Percentiles rank a stretch among this genome's conserved stretches.
Evolutionary conservation across 2,888 invertebrate species (phyloP).

Genomic region (Octodonta nipae): DNA sequence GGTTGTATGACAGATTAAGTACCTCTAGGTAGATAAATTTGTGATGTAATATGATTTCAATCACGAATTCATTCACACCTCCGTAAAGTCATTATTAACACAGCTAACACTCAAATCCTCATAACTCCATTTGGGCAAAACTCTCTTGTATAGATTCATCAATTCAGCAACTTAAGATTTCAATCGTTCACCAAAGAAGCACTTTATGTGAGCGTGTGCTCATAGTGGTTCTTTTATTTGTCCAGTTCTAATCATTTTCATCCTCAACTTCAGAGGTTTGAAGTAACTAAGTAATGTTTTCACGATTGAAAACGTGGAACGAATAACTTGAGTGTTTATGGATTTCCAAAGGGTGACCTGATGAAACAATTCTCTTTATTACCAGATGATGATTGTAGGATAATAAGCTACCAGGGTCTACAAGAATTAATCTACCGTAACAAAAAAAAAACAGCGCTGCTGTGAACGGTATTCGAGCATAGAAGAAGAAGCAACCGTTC

Average conservation of each 20-base stretch:
- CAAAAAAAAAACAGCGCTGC: slow-evolving; percentile 82
- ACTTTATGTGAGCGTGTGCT: slow-evolving; percentile 99
- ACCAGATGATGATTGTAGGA: slow-evolving; percentile 84
- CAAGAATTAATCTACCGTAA: slow-evolving; percentile 31
- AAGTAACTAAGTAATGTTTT: slow-evolving; percentile 93
- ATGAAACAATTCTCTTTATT: slow-evolving; percentile 79
- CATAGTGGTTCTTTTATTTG: slow-evolving; percentile 90
- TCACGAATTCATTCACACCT: too few species aligned
- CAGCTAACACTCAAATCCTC: slow-evolving; percentile 46
- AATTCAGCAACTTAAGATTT: slow-evolving; percentile 90
- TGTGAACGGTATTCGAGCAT: slow-evolving; percentile 82
- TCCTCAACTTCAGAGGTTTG: slow-evolving; percentile 83
- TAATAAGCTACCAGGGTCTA: slow-evolving; percentile 79
- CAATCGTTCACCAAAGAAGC: slow-evolving; percentile 86
- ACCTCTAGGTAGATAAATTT: too few species aligned
- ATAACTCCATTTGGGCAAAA: slow-evolving; percentile 95
- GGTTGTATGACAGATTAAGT: too few species aligned
- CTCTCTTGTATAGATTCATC: slow-evolving; percentile 85
- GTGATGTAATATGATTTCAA: too few species aligned
- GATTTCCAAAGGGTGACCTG: slow-evolving; percentile 64
- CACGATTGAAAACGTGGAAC: slow-evolving; percentile 98
- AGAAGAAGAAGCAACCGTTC: slow-evolving; percentile 87
- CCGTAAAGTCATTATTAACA: slow-evolving; percentile 21
- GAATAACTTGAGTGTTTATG: slow-evolving; percentile 73
- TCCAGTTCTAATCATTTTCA: slow-evolving; percentile 85